Percentiles rank a stretch among this genome's conserved stretches.
phyloP scores from a whole-genome alignment of 2,888 invertebrate species.

The Pseudococcus longispinus region DNA sequence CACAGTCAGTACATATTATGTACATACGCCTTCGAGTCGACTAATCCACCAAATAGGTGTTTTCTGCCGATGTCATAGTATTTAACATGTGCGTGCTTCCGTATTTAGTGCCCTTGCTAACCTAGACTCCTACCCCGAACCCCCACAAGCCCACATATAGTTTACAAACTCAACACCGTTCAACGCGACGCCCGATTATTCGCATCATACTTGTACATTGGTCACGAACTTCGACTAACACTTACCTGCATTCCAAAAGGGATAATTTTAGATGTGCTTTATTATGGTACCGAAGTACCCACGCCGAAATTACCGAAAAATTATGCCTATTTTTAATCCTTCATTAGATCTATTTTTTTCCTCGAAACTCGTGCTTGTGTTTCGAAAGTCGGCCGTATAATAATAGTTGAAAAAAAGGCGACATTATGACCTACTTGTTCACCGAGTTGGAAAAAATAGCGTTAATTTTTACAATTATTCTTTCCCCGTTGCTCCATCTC shows the following conservation, averaged over 20 bases:
- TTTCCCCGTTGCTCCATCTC: neutral
- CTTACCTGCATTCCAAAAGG: neutral
- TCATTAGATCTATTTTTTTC: neutral
- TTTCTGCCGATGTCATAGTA: neutral
- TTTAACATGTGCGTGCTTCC: neutral
- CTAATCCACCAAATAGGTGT: neutral
- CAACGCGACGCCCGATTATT: neutral
- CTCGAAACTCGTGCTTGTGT: neutral
- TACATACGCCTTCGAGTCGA: neutral
- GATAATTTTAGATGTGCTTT: neutral
- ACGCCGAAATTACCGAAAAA: neutral
- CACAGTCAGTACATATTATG: neutral
- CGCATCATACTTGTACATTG: neutral
- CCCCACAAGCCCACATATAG: neutral
- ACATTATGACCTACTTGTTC: slow-evolving; percentile 18
- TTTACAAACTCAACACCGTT: too few relatives aligned
- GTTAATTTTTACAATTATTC: neutral
- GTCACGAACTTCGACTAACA: neutral
- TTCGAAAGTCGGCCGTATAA: neutral
- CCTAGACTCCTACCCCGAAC: too few relatives aligned
- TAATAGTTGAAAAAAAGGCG: neutral
- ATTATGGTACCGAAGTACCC: neutral
- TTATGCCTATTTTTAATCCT: neutral
- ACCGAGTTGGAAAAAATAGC: neutral
- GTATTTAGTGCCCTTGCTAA: neutral